Evolutionary conservation across 2,113 vertebrate species (phyloP).

Genomic region (Periophthalmodon schlosseri): DNA sequence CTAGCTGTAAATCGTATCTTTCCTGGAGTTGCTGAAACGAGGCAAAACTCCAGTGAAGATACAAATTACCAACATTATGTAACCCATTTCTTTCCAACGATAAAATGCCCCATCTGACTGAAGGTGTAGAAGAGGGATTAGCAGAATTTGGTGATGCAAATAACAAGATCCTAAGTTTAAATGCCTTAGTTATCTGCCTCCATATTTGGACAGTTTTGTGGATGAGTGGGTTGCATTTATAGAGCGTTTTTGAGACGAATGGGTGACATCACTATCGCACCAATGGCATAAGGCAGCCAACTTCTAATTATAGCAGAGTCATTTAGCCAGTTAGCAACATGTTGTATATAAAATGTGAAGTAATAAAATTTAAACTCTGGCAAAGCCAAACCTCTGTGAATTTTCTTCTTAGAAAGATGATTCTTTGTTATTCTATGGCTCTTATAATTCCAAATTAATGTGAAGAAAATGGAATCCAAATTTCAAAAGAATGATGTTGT

Average conservation of each 20-base stretch:
- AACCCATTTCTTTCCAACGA: not conserved
- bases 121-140: not conserved
- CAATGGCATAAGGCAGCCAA: no score
- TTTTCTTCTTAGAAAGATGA: no score
- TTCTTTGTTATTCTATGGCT: no score
- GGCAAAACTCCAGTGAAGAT: not conserved
- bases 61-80: not conserved
- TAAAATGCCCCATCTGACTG: not conserved
- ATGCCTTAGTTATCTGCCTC: not conserved
- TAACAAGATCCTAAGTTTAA: not conserved
- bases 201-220: not conserved
- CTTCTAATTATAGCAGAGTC: no score
- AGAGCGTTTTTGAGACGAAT: not conserved
- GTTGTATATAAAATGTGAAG: no score
- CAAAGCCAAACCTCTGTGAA: no score
- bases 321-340: no score
- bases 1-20: not conserved
- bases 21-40: not conserved
- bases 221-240: not conserved
- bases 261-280: no score
- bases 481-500: no score
- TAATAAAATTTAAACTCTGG: no score
- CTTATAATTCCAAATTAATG: no score
- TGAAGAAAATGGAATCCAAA: no score
- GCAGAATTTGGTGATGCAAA: not conserved